Percentiles rank a stretch among this genome's conserved stretches.
Evolutionary conservation across 1,140 invertebrate genomes (phyloP).

Genomic region (Drosophila sturtevanti): DNA sequence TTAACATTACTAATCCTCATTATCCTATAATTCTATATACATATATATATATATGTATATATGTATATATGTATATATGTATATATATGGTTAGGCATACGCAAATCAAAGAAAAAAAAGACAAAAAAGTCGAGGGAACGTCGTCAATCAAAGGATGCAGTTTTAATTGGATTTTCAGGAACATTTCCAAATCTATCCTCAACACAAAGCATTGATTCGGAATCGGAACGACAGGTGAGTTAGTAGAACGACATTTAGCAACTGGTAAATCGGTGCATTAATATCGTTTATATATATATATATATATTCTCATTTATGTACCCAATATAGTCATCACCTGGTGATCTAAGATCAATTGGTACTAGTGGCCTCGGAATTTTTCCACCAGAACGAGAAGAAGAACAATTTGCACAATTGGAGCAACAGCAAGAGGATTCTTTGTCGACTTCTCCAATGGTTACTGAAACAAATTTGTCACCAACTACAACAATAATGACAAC

Average conservation of each 20-base stretch:
- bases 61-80: too few species aligned
- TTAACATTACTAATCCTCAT: neutral
- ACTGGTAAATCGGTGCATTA: too few species aligned
- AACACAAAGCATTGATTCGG: conserved; percentile 27
- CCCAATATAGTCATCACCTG: conserved; percentile 32
- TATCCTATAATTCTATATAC: too few species aligned
- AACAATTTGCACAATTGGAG: conserved; percentile 2
- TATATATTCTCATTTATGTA: conserved; percentile 27
- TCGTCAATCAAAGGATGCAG: conserved; percentile 18
- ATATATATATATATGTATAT: too few species aligned
- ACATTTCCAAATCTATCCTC: conserved; percentile 35
- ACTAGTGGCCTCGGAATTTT: conserved; percentile 52
- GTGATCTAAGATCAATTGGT: conserved; percentile 37
- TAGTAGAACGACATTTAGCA: too few species aligned
- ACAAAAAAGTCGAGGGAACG: conserved; percentile 18
- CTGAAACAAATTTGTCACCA: conserved; percentile 12
- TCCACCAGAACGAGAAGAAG: conserved; percentile 34
- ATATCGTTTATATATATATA: neutral
- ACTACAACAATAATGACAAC: neutral
- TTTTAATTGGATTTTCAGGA: conserved; percentile 42
- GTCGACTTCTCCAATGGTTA: conserved; percentile 21
- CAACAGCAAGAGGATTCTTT: conserved; percentile 17
- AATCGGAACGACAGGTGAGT: conserved; percentile 50
- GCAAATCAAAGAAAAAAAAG: conserved; percentile 26
- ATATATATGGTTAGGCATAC: neutral